Base-by-base conservation (phyloP, 1,140 invertebrate genomes). In the Drosophila takahashii region DNA sequence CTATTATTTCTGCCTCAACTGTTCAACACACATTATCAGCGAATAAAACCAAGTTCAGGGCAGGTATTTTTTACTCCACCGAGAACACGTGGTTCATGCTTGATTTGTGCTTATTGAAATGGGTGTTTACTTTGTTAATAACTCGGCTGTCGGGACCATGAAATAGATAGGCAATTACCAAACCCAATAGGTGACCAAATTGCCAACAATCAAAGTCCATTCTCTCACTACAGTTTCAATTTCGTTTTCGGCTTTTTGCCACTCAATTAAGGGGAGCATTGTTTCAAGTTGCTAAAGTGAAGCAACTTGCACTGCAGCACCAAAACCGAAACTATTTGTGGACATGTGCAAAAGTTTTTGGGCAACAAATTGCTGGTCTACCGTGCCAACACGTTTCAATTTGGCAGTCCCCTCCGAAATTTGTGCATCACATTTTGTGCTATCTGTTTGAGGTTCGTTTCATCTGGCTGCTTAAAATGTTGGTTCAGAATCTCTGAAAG, bases 191-290 rank as follows among this genome's bases (percentile, higher is more conserved):
- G 18, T n/a, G 16, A 18, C 58, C 27, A 53, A 60, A 45, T 54
- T 67, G 27, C 11, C 13, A 26, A 7, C 62, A 65, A 65, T 65
- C 62, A 65, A 65, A 29, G 34, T 29, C 42, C 42, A 65, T 48
- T 37, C 32, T 29, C 16, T 26, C 3, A 15, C 2, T 29, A 50
- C 36, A 41, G 41, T 22, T 22, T 22, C 22, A 22, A 22, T 22
- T 22, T 22, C 1, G 22, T 22, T n/a, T 56, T 44, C 32, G 26
- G 36, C 58, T 67, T 70, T 44, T 56, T 69, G 64, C 50, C 56
- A 39, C 48, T 81, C 75, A 83, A 84, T 79, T 79, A 69, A 60
- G 37, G 42, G 26, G 29, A 53, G 53, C 54, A 74, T 81, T 83
- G 79, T 83, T 78, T 48, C 64, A 70, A 67, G 29, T 67, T 51